phyloP scores from a whole-genome alignment of 2,113 vertebrate species.

The Nesoenas mayeri region DNA sequence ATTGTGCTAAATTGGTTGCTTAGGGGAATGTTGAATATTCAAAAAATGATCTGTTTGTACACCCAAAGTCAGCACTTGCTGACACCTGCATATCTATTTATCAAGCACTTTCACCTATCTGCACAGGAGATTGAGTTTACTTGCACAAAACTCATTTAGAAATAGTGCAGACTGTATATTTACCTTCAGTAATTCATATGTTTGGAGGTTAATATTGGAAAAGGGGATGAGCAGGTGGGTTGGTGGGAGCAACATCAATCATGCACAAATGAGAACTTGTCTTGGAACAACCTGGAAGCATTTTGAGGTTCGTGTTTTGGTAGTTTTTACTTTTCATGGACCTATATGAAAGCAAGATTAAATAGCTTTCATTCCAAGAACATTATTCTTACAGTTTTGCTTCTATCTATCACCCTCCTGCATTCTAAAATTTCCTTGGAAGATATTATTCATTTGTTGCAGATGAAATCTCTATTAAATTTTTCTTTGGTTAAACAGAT shows the following conservation, averaged over 20 bases:
- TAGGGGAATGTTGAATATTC: not conserved
- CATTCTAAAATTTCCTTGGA: not conserved
- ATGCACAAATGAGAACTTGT: not conserved
- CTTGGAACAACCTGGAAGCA: not conserved
- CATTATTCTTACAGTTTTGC: not conserved
- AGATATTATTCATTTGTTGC: not conserved
- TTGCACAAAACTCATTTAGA: not conserved
- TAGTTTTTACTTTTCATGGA: not conserved
- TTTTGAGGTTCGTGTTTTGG: not conserved
- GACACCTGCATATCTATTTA: not conserved
- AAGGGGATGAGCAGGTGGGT: not conserved
- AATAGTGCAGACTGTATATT: not conserved
- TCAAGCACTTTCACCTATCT: not conserved
- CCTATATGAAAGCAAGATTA: not conserved
- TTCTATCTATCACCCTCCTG: not conserved
- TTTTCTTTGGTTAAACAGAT: not conserved
- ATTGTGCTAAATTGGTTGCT: not conserved
- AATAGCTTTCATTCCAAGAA: not conserved
- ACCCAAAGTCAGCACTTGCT: not conserved
- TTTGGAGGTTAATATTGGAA: not conserved
- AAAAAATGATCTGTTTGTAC: not conserved
- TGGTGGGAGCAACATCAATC: not conserved
- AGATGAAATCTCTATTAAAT: not conserved
- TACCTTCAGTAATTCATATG: not conserved
- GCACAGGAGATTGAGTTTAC: not conserved